phyloP scores from a whole-genome alignment of 1,140 invertebrate species.

The Lepidotrigona ventralis region DNA sequence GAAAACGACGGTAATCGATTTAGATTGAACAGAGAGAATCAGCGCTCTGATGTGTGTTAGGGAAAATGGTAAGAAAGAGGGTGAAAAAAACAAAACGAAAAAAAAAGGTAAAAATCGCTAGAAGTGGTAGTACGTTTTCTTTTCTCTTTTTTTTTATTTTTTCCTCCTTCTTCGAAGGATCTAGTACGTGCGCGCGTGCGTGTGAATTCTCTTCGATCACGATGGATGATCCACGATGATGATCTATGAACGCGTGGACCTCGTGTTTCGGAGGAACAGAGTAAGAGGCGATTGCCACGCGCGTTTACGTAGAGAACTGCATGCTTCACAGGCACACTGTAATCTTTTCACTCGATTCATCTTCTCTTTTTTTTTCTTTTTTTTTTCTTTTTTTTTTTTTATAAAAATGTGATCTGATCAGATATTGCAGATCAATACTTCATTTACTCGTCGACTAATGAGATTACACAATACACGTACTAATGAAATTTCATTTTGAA shows the following conservation, averaged over 20 bases:
- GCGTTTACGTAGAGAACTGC: slow-evolving; percentile 44
- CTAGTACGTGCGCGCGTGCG: slow-evolving; percentile 52
- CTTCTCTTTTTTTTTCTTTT: not conserved
- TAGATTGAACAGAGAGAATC: not conserved
- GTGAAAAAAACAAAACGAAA: not conserved
- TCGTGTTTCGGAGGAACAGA: not conserved
- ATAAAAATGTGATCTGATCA: not conserved
- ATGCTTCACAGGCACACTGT: not conserved
- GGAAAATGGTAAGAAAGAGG: not conserved
- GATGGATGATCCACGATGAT: slow-evolving; percentile 24
- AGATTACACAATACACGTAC: too few species aligned
- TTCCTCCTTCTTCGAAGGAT: not conserved
- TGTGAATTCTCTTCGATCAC: slow-evolving; percentile 44
- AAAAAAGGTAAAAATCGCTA: slow-evolving; percentile 18
- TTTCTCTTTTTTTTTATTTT: not conserved
- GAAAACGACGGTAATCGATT: not conserved
- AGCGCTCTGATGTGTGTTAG: not conserved
- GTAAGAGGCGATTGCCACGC: slow-evolving; percentile 45
- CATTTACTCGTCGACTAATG: too few species aligned
- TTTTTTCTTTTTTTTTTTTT: too few species aligned
- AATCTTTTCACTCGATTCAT: slow-evolving; percentile 49
- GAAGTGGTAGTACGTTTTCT: slow-evolving; percentile 20
- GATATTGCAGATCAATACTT: not conserved
- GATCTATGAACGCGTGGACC: not conserved
- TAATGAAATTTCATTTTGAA: not conserved